phyloP scores from a whole-genome alignment of 2,113 vertebrate species.

The Oceanodroma tethys region DNA sequence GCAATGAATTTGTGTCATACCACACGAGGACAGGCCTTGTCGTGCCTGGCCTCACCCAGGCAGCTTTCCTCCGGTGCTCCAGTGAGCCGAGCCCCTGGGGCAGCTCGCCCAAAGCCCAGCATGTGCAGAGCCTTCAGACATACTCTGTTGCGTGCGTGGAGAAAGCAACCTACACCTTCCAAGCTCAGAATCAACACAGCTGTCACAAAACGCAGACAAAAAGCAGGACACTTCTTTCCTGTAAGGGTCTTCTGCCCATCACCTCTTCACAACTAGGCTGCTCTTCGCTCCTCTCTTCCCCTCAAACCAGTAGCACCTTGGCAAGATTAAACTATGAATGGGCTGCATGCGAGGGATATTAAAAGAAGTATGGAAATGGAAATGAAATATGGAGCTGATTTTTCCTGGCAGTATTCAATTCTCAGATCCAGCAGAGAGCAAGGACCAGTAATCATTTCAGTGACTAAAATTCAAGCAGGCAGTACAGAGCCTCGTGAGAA shows the following conservation, averaged over 20 bases:
- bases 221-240: not conserved
- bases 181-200: not conserved
- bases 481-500: not conserved
- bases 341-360: not conserved
- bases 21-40: not conserved
- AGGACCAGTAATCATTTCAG: not conserved
- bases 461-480: not conserved
- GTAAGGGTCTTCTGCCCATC: not conserved
- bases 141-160: rapidly evolving
- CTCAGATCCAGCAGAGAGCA: not conserved
- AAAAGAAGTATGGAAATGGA: not conserved
- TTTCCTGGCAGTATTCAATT: not conserved
- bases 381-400: not conserved
- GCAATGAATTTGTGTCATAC: not conserved
- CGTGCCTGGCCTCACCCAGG: slow-evolving; percentile 2
- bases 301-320: rapidly evolving
- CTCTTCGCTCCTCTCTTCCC: not conserved
- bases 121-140: not conserved
- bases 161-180: not conserved
- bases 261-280: not conserved
- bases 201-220: not conserved
- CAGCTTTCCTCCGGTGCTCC: not conserved
- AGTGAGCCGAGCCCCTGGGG: not conserved
- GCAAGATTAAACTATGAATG: not conserved
- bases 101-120: not conserved